A percentile compares a stretch with the other conserved stretches of the same genome.
Conservation (phyloP, 2,113 vertebrate species). For the Tonatia bakeri region DNA sequence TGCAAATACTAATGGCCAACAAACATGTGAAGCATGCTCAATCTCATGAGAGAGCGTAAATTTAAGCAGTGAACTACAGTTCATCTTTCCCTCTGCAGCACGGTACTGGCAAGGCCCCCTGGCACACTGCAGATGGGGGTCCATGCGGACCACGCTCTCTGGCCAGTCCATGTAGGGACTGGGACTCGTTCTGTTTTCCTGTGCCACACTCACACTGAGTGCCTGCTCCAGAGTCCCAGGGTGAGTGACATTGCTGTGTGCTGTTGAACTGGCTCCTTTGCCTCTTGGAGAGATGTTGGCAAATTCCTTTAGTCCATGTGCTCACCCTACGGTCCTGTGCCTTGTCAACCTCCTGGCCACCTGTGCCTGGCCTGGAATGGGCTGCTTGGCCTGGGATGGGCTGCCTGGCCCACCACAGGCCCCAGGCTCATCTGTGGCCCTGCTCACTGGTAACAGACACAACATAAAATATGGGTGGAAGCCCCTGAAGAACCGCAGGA, state of each 20-base stretch:
- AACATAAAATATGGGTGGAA: not conserved
- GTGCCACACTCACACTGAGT: fast-evolving
- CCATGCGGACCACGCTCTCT: not conserved
- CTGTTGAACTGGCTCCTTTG: not conserved
- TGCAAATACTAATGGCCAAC: not conserved
- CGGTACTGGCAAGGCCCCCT: not conserved
- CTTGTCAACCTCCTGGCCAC: not conserved
- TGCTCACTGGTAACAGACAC: not conserved
- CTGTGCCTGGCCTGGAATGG: not conserved
- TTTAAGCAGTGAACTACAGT: fast-evolving
- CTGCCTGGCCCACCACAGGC: not conserved
- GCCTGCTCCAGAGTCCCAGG: not conserved
- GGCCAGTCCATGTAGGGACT: not conserved
- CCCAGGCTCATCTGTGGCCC: not conserved
- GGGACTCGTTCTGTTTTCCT: not conserved
- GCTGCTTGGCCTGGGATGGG: not conserved
- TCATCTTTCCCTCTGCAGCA: not conserved
- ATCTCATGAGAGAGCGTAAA: no score
- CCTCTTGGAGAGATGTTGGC: not conserved
- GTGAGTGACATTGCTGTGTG: not conserved
- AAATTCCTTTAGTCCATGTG: no score
- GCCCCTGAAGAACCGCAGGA: no score
- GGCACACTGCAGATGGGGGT: fast-evolving
- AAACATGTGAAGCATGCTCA: not conserved
- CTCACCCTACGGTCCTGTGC: not conserved